Conservation (phyloP, 2,113 vertebrate genomes). For the Campylomormyrus numenius region DNA sequence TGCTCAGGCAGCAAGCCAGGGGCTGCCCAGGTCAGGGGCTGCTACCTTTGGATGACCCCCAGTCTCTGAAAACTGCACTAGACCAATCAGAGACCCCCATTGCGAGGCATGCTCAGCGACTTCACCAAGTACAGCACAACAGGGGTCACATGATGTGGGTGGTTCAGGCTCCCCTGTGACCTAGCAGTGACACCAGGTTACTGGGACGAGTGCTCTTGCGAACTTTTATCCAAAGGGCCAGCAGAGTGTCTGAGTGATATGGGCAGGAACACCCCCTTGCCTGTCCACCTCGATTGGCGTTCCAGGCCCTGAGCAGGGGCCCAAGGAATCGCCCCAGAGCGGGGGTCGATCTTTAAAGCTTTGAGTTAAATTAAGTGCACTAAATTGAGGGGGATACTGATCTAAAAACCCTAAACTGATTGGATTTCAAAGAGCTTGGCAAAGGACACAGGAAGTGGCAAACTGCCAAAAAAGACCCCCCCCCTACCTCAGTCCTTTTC, state of each 20-base stretch:
- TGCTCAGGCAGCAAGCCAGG: conserved; percentile 31
- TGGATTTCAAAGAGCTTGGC: conserved; percentile 69
- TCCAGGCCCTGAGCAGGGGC: conserved; percentile 8
- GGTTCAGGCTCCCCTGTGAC: not conserved
- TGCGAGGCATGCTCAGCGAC: not conserved
- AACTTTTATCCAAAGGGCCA: not conserved
- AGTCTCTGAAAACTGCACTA: conserved; percentile 4
- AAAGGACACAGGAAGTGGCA: conserved; percentile 51
- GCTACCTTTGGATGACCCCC: not conserved
- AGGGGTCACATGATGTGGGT: not conserved
- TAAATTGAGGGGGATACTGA: conserved; percentile 46
- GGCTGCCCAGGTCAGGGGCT: conserved; percentile 39
- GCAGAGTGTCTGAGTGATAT: not conserved
- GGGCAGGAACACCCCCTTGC: not conserved
- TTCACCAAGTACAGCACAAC: not conserved
- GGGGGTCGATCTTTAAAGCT: conserved; percentile 36
- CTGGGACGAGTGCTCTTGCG: not conserved
- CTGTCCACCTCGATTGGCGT: not conserved
- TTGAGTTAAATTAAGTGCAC: conserved; percentile 37
- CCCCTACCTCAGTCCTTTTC: conserved; percentile 40
- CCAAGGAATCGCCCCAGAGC: not conserved
- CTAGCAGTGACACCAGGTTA: not conserved
- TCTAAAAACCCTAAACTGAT: conserved; percentile 64
- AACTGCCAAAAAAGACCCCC: conserved; percentile 56
- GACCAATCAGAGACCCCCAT: conserved; percentile 1